Conservation (phyloP, 2,797 vertebrate species). For the Eospalax fontanierii region DNA sequence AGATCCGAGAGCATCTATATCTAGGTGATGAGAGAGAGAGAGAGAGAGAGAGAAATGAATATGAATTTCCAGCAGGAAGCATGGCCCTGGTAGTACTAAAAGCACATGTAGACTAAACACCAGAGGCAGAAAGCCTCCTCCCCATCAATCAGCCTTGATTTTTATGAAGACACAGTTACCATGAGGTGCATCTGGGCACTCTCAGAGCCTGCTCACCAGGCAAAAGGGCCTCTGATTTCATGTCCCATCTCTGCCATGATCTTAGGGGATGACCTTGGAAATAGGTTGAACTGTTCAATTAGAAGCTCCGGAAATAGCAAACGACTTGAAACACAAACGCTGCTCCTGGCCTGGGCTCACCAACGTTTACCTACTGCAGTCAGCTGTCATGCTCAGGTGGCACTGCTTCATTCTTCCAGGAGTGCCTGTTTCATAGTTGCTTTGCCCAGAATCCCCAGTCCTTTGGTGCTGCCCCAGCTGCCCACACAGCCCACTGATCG, state of each 20-base stretch:
- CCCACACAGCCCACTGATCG: background rate
- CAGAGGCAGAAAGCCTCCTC: background rate
- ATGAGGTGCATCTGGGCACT: constrained; percentile 47
- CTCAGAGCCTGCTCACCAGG: background rate
- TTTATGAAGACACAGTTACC: constrained; percentile 73
- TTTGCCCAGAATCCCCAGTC: background rate
- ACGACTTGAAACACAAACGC: constrained; percentile 5
- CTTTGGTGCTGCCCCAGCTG: rapidly evolving
- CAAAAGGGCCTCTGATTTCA: constrained; percentile 56
- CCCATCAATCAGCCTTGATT: constrained; percentile 74
- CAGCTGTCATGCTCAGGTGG: background rate
- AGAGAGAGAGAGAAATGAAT: constrained; percentile 54
- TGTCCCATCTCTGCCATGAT: constrained; percentile 37
- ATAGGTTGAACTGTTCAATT: constrained; percentile 32
- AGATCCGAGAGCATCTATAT: constrained; percentile 46
- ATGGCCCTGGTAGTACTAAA: constrained; percentile 66
- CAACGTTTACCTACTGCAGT: background rate
- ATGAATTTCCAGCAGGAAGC: constrained; percentile 79
- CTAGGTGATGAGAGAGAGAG: constrained; percentile 67
- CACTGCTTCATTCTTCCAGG: background rate
- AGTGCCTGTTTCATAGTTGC: background rate
- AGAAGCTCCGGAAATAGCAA: constrained; percentile 56
- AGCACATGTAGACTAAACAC: constrained; percentile 72
- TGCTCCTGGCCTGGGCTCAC: background rate
- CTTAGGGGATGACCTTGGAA: constrained; percentile 58